A percentile compares a stretch with the other conserved stretches of the same genome.
phyloP scores from a whole-genome alignment of 2,113 vertebrate genomes.

The Sinocyclocheilus grahami region DNA sequence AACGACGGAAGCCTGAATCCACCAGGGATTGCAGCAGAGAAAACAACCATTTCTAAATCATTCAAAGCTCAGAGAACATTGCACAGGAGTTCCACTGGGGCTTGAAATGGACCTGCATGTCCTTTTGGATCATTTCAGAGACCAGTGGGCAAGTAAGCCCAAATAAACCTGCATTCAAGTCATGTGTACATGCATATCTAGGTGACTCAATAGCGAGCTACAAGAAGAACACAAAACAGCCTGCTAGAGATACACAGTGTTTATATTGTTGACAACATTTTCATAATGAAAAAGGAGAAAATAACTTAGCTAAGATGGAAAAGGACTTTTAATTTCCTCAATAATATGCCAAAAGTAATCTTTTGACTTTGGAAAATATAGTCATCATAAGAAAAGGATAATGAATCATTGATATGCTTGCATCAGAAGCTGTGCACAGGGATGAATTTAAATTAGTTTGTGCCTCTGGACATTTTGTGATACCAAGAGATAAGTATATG shows the following conservation, averaged over 20 bases:
- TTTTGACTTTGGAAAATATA: not conserved
- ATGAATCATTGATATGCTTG: not conserved
- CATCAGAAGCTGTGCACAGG: not conserved
- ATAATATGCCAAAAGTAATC: not conserved
- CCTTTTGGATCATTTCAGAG: constrained; percentile 47
- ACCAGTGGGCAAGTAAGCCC: constrained; percentile 44
- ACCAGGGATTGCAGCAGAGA: constrained; percentile 30
- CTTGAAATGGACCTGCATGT: constrained; percentile 42
- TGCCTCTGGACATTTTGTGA: not conserved
- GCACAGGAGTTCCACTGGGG: constrained; percentile 25
- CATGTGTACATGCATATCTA: constrained; percentile 27
- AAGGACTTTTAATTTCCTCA: not conserved
- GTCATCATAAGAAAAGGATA: no score
- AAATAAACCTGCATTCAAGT: constrained; percentile 25
- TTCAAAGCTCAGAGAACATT: constrained; percentile 43
- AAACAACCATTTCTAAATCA: constrained; percentile 43
- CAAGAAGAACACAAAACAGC: not conserved
- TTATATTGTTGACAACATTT: not conserved
- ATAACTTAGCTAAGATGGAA: not conserved
- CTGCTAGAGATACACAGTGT: not conserved
- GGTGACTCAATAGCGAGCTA: not conserved
- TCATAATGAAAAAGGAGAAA: not conserved
- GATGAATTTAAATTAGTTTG: not conserved
- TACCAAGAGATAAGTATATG: not conserved
- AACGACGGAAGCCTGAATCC: constrained; percentile 33